Evolutionary conservation across 2,113 vertebrate genomes (phyloP), one percentile per base, ranked within the genome.

Genomic region (Neogobius melanostomus): DNA sequence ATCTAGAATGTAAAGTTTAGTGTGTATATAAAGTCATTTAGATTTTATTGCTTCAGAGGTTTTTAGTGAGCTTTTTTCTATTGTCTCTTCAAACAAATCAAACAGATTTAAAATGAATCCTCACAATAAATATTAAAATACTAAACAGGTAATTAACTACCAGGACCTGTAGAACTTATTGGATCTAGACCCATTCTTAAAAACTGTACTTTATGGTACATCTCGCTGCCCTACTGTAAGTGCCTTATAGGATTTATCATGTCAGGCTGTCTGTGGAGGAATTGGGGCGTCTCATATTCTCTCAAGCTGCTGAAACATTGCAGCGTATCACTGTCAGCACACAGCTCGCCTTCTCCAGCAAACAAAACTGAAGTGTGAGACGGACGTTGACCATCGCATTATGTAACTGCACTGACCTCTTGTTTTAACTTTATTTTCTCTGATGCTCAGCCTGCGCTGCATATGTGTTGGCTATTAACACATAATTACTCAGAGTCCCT

Each of bases 401-500:
- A 90, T 57, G 75, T 87, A 87, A 89, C 57, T 68, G 54, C 57
- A 14, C 64, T 42, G 69, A 66, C 46, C 59, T 46, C 62, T 62
- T 69, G 42, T 82, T 83, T 79, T 43, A 59, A 5, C 5, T 12
- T 16, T 12, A 15, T 45, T 47, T 69, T 36, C 7, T 36, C 83
- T 43, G 21, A 11, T 69, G 15, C 36, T 54, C 74, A 48, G 36
- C 52, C 75, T 45, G 1, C 56, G 64, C 64, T 7, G 46, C 52
- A 54, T 28, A 80, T 78, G 65, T 64, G 53, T 28, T 60, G 67
- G 83, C 83, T 81, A 84, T 72, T 72, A 74, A 78, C 76, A 70
- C 72, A 66, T 73, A 67, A 57, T 71, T 76, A 61, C 73, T 70
- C 72, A 68, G 50, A 71, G 47, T 64, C 64, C 68, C 0, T 42